These are phyloP conservation scores for Neopipo cinnamomea DNA, from an alignment of 2,113 vertebrate species.

Conservation along the genomic window DNA sequence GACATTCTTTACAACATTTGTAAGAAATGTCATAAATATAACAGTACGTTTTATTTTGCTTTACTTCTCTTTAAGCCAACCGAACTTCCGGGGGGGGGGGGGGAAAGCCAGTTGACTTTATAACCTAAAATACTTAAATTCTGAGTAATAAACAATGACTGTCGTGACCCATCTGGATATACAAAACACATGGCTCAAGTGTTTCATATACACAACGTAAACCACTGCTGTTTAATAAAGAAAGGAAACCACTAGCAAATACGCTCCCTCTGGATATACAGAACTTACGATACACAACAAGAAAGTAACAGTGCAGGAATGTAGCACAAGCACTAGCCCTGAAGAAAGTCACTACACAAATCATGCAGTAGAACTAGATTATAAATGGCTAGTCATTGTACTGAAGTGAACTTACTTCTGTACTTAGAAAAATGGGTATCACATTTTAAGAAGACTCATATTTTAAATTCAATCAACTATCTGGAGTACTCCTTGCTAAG, in stretches of 20 bases:
- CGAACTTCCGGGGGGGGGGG: not conserved
- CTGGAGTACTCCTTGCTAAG: not conserved
- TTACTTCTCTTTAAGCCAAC: not conserved
- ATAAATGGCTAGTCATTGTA: conserved; percentile 44
- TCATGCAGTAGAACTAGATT: not conserved
- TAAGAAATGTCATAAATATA: not conserved
- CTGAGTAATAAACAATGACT: not conserved
- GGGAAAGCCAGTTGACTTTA: not conserved
- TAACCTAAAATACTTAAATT: not conserved
- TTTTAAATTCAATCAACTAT: not conserved
- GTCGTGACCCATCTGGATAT: not conserved
- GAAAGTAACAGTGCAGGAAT: not conserved
- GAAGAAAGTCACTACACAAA: not conserved
- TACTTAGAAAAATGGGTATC: not conserved
- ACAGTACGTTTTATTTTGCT: not conserved
- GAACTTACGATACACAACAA: not conserved
- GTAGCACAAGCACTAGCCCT: not conserved
- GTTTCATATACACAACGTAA: not conserved
- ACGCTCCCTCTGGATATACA: not conserved
- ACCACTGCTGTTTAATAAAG: not conserved
- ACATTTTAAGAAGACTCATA: not conserved
- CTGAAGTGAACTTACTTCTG: conserved; percentile 35
- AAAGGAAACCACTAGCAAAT: not conserved
- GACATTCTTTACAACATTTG: not conserved
- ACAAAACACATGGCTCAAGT: not conserved